Conservation (phyloP, 2,113 vertebrate genomes). For the Nansenia antarctica region DNA sequence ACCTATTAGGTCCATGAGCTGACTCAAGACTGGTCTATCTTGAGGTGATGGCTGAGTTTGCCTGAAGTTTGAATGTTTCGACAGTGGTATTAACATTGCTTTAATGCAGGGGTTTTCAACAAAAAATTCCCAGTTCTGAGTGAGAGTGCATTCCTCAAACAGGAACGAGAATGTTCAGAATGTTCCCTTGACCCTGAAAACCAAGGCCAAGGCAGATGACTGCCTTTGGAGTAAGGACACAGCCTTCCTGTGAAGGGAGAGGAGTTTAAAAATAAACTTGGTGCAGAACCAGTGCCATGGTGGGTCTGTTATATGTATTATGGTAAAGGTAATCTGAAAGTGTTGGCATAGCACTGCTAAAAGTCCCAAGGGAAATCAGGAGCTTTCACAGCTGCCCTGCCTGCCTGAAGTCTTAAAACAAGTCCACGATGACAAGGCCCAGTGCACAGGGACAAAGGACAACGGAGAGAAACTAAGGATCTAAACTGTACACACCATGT, state of each 20-base stretch:
- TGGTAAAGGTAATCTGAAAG: slow-evolving; percentile 62
- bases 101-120: no score
- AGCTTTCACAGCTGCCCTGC: slow-evolving; percentile 57
- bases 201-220: slow-evolving; percentile 27
- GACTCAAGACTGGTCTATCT: neutral
- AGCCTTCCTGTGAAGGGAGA: neutral
- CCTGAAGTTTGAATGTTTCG: no score
- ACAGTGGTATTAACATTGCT: no score
- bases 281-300: slow-evolving; percentile 39
- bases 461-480: neutral
- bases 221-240: slow-evolving; percentile 34
- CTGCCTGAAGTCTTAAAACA: slow-evolving; percentile 45
- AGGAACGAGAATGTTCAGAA: slow-evolving; percentile 10
- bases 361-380: slow-evolving; percentile 70
- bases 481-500: no score
- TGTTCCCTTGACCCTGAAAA: slow-evolving; percentile 55
- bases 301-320: slow-evolving; percentile 32
- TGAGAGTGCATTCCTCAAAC: neutral
- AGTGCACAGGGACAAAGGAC: slow-evolving; percentile 14
- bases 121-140: no score
- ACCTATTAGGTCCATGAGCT: neutral
- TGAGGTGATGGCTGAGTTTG: no score
- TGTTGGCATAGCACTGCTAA: slow-evolving; percentile 51
- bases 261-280: slow-evolving; percentile 56
- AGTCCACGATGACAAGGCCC: slow-evolving; percentile 50